Conservation (phyloP, 2,113 vertebrate species). For the Phoenicopterus ruber region DNA sequence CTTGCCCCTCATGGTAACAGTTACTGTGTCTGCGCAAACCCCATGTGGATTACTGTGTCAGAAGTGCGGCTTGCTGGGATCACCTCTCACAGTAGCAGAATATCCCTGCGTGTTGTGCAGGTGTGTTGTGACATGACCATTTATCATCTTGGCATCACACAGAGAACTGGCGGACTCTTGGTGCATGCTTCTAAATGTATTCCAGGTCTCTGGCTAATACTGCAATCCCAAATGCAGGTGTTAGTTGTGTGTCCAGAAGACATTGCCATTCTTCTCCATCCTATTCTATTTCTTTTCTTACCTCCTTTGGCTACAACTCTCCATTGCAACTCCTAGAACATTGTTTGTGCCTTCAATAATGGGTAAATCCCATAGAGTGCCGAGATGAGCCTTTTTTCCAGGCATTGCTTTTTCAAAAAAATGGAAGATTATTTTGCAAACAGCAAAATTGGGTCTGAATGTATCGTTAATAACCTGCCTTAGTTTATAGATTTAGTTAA, state of each 20-base stretch:
- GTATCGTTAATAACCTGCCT: background rate
- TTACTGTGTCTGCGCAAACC: background rate
- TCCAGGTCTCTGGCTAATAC: background rate
- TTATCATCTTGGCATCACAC: accelerated
- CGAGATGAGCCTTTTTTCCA: background rate
- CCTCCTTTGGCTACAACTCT: background rate
- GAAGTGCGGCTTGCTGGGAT: background rate
- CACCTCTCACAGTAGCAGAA: background rate
- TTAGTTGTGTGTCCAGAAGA: background rate
- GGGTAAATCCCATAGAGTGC: background rate
- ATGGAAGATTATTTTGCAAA: background rate
- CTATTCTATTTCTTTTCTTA: background rate
- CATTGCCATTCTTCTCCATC: background rate
- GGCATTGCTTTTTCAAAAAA: background rate
- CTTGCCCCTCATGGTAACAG: background rate
- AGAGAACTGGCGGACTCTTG: background rate
- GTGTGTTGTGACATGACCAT: background rate
- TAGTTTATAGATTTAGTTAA: background rate
- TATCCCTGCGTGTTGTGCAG: background rate
- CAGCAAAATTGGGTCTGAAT: background rate
- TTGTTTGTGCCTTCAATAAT: background rate
- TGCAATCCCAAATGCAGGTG: background rate
- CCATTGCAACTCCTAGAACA: background rate
- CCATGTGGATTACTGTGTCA: background rate
- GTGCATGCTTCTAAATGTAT: background rate